Conservation (phyloP, 2,113 vertebrate species). For the Bettongia penicillata region DNA sequence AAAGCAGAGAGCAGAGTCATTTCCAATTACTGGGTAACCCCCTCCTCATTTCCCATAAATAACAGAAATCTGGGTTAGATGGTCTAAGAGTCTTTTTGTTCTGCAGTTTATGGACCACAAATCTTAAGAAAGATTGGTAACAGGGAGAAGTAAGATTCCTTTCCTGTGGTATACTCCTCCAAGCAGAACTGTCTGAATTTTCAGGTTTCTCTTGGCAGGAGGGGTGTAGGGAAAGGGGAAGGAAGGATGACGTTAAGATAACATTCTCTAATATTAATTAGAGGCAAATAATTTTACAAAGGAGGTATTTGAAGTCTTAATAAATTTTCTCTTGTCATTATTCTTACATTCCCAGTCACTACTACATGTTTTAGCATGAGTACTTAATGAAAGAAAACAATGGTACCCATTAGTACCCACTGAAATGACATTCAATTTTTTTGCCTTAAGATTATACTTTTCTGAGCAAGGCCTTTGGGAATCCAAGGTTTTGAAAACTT, state of each 20-base stretch:
- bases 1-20: not conserved
- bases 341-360: not conserved
- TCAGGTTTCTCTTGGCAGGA: not conserved
- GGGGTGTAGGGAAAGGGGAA: too few species aligned
- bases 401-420: too few species aligned
- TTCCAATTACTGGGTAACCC: not conserved
- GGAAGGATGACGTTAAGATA: not conserved
- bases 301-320: not conserved
- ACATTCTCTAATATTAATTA: not conserved
- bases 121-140: not conserved
- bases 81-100: not conserved
- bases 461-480: not conserved
- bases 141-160: not conserved
- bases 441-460: not conserved
- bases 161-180: not conserved
- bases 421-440: not conserved
- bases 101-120: not conserved
- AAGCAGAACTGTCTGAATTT: not conserved
- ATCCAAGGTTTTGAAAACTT: not conserved
- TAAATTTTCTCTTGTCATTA: not conserved
- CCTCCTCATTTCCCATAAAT: not conserved
- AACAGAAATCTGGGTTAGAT: not conserved
- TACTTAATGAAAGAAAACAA: not conserved
- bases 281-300: not conserved
- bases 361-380: not conserved